Base-by-base conservation (phyloP, 2,888 invertebrate genomes). In the Venustoraphidia nigricollis region DNA sequence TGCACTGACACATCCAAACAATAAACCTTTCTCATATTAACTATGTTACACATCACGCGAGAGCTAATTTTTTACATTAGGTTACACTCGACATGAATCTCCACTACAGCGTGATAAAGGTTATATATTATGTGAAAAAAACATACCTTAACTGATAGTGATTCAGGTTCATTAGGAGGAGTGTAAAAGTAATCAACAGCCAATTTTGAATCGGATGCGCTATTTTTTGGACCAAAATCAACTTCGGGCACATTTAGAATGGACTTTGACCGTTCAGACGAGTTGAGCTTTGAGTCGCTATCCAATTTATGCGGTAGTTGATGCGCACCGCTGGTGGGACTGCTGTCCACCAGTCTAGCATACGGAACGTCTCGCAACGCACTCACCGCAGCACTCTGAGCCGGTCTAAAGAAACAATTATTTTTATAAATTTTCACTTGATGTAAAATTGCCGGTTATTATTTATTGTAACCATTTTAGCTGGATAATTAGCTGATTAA, bases 171-270 rank as follows among this genome's bases (percentile, higher is more conserved):
- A n/a, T 52, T 56, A 11, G 60, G 61, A 4, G 64, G 59, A 9
- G 66, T 68, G 36, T 70, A 69, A 51, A 78, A 82, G 62, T 81
- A 85, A 62, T 85, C 88, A 1, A 88, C 78, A 1, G 89, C 86
- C 50, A 90, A 65, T 63, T 85, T 84, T 0, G 90, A 89, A 66
- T 90, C 91, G 0, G 89, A 90, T 3, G 83, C 80, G 61, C 88
- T 89, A 54, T 87, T 88, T 60, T 90, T 89, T 1, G 82, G 81
- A n/a, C 64, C 58, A 10, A 60, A 59, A 46, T 76, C 74, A 6
- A 66, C 63, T 51, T 69, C 69, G 11, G 59, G 59, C 3, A 70
- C 70, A 53, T 62, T 68, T 11, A 75, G 57, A 42, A 68, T 67
- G 8, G 67, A 67, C 55, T 65, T 68, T 47, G 66, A 65, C 10